A percentile compares a stretch with the other conserved stretches of the same genome.
phyloP scores from a whole-genome alignment of 2,888 invertebrate genomes.

The Timema cristinae region DNA sequence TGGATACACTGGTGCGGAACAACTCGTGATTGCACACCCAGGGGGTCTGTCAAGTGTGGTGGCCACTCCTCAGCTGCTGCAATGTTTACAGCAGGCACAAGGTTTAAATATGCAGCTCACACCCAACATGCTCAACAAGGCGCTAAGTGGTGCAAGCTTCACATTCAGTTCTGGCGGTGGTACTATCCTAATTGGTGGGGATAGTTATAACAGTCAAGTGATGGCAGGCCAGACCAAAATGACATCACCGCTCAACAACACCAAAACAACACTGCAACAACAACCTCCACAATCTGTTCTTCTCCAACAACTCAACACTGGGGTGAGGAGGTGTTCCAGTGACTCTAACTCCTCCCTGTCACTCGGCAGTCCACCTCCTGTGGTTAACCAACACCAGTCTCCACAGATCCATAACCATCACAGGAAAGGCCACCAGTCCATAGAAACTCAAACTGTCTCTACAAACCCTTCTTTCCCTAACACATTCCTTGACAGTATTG shows the following conservation, averaged over 20 bases:
- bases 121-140: conserved; percentile 26
- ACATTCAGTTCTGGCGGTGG: conserved; percentile 27
- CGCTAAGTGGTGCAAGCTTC: conserved; percentile 20
- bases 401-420: neutral
- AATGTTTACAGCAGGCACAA: conserved; percentile 27
- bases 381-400: conserved; percentile 26
- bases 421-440: conserved; percentile 25
- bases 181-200: conserved; percentile 29
- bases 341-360: conserved; percentile 29
- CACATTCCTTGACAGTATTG: conserved; percentile 29
- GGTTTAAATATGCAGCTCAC: conserved; percentile 29
- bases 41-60: conserved; percentile 27
- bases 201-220: conserved; percentile 15
- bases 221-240: neutral
- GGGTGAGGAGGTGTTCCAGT: conserved; percentile 26
- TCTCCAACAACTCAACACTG: conserved; percentile 28
- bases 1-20: conserved; percentile 25
- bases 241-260: conserved; percentile 3
- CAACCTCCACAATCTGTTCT: conserved; percentile 23
- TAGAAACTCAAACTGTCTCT: conserved; percentile 27
- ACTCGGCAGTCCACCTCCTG: conserved; percentile 27
- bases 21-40: conserved; percentile 29
- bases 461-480: conserved; percentile 23
- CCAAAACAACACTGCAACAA: conserved; percentile 6
- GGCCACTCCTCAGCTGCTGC: conserved; percentile 28